Evolutionary conservation across 1,140 invertebrate genomes (phyloP).

Genomic region (Nymphalis io): DNA sequence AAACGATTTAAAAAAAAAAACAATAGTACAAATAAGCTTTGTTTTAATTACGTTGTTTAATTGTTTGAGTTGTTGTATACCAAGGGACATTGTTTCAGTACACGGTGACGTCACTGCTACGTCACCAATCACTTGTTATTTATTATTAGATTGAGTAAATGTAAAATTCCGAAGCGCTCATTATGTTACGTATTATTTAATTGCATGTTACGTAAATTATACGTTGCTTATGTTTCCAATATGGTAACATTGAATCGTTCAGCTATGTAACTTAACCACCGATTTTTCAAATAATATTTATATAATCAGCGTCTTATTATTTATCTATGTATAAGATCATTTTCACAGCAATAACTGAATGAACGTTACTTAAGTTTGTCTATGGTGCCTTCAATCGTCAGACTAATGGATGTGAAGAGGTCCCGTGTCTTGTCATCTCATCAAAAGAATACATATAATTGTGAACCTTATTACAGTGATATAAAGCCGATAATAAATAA

Average conservation of each 20-base stretch:
- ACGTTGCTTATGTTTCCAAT: background rate
- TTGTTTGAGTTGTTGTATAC: background rate
- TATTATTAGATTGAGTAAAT: background rate
- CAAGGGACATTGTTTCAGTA: background rate
- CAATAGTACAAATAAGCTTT: constrained; percentile 1
- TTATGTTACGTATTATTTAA: constrained; percentile 3
- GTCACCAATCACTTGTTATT: background rate
- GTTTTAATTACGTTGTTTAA: background rate
- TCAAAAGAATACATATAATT: background rate
- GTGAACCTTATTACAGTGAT: constrained; percentile 22
- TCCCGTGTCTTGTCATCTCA: constrained; percentile 6
- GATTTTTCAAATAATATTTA: constrained; percentile 17
- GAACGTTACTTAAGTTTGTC: constrained; percentile 3
- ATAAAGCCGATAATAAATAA: constrained; percentile 28
- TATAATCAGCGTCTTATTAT: constrained; percentile 1
- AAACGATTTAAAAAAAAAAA: background rate
- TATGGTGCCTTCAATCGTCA: constrained; percentile 9
- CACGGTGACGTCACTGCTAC: background rate
- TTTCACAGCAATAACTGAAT: constrained; percentile 1
- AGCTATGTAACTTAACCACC: constrained; percentile 17
- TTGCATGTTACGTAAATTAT: background rate
- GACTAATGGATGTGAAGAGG: constrained; percentile 1
- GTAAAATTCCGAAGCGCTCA: background rate
- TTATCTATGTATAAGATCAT: background rate
- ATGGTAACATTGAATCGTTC: background rate